Evolutionary conservation across 2,113 vertebrate species (phyloP), one percentile per base, ranked within the genome.

Genomic region (Holacanthus passer): DNA sequence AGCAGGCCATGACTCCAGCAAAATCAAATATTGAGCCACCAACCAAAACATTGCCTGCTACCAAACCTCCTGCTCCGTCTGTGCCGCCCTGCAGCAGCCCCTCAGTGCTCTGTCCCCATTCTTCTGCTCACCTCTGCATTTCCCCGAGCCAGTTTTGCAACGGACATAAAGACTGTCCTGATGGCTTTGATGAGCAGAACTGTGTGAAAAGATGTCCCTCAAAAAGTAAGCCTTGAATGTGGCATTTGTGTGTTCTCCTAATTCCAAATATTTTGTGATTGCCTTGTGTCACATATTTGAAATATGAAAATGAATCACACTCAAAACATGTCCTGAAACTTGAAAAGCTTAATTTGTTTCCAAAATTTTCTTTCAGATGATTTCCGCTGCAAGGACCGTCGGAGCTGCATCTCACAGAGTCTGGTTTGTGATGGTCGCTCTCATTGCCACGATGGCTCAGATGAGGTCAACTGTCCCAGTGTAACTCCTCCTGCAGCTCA

Each of bases 391-490:
- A 70, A 58, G 0, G 95, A 94, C 1, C 72, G 73, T 17, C 84
- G 80, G 0, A 24, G 7, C 11, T 98, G 97, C 0, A 0, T 97
- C 0, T 0, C 86, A 24, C 89, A 78, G 0, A 75, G 2, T 7
- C 83, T 93, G 17, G 92, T 37, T 39, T 98, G 97, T 0, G 96
- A 98, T 2, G 96, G 97, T 0, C 85, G 76, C 3, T 66, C 77
- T 0, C 95, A 98, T 47, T 99, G 97, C 32, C 37, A 35, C 0
- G 97, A 98, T 0, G 94, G 95, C 27, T 99, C 97, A 0, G 97
- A 98, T 13, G 97, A 98, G 78, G 1, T 1, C 0, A 69, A 59
- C 53, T 98, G 97, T 92, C 60, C 72, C 1, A 72, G 35, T 0
- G 6, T 74, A 7, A 35, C 75, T 4, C 4, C 70, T 24, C n/a